A percentile compares a stretch with the other conserved stretches of the same genome.
phyloP scores from a whole-genome alignment of 2,113 vertebrate species.

The Steatornis caripensis region DNA sequence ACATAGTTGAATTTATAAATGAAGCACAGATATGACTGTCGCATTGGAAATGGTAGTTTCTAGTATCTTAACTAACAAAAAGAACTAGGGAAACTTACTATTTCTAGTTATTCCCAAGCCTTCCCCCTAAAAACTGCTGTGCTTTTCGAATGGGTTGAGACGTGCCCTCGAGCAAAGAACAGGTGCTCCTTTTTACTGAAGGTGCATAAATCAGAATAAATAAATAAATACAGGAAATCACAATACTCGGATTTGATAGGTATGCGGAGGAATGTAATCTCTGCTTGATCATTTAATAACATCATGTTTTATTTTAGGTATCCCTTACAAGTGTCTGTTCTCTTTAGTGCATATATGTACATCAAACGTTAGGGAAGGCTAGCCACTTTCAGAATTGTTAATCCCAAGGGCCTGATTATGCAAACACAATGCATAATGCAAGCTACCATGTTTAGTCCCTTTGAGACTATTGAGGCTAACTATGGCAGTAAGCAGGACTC shows the following conservation, averaged over 20 bases:
- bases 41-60: not conserved
- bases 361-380: not conserved
- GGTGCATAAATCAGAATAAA: constrained; percentile 39
- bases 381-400: constrained; percentile 25
- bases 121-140: not conserved
- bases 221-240: constrained; percentile 16
- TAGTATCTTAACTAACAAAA: constrained; percentile 41
- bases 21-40: constrained; percentile 34
- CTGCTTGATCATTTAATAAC: constrained; percentile 23
- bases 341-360: not conserved
- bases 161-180: constrained; percentile 21
- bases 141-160: constrained; percentile 26
- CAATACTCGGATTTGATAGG: not conserved
- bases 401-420: constrained; percentile 63
- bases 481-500: constrained; percentile 40
- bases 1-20: constrained; percentile 28
- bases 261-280: not conserved
- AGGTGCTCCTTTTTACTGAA: constrained; percentile 46
- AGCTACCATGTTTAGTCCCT: constrained; percentile 54
- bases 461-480: constrained; percentile 60
- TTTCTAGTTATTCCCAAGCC: not conserved
- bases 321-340: constrained; percentile 36
- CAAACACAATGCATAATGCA: constrained; percentile 56
- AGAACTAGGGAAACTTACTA: not conserved
- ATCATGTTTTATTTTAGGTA: constrained; percentile 17